phyloP scores from a whole-genome alignment of 2,797 vertebrate species.

The Microctenopoma lineatum region DNA sequence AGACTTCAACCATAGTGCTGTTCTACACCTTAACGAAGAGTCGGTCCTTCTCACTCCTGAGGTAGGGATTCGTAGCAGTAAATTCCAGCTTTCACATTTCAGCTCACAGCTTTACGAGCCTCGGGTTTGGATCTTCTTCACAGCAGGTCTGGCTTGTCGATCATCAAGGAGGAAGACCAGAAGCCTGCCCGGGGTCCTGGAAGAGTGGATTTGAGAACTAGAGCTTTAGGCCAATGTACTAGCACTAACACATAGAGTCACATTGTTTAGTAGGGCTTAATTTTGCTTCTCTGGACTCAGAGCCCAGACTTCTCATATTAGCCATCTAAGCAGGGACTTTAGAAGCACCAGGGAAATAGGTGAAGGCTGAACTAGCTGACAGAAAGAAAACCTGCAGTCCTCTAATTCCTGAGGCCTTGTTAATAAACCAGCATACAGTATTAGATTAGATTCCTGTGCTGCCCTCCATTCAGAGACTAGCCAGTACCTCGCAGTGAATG shows the following conservation, averaged over 20 bases:
- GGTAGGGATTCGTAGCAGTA: slow-evolving; percentile 70
- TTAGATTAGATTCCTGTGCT: slow-evolving; percentile 32
- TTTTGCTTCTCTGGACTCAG: slow-evolving; percentile 8
- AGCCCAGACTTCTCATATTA: slow-evolving; percentile 21
- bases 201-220: slow-evolving; percentile 8
- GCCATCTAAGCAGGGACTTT: slow-evolving; percentile 16
- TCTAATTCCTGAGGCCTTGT: slow-evolving; percentile 18
- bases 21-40: slow-evolving; percentile 85
- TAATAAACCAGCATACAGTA: slow-evolving; percentile 39
- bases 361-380: slow-evolving; percentile 22
- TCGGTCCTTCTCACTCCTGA: slow-evolving; percentile 76
- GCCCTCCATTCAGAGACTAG: slow-evolving; percentile 36
- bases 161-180: neutral
- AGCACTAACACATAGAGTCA: neutral
- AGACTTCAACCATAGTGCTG: slow-evolving; percentile 66
- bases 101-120: neutral
- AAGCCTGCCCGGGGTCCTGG: neutral
- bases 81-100: slow-evolving; percentile 19
- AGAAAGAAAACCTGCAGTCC: slow-evolving; percentile 32
- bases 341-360: slow-evolving; percentile 11
- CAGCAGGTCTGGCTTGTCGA: neutral
- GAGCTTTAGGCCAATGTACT: neutral
- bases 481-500: neutral
- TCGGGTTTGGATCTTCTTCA: slow-evolving; percentile 11
- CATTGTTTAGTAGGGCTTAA: slow-evolving; percentile 1